Base-by-base conservation (phyloP, 1,140 invertebrate species). In the Zaprionus kolodkinae region DNA sequence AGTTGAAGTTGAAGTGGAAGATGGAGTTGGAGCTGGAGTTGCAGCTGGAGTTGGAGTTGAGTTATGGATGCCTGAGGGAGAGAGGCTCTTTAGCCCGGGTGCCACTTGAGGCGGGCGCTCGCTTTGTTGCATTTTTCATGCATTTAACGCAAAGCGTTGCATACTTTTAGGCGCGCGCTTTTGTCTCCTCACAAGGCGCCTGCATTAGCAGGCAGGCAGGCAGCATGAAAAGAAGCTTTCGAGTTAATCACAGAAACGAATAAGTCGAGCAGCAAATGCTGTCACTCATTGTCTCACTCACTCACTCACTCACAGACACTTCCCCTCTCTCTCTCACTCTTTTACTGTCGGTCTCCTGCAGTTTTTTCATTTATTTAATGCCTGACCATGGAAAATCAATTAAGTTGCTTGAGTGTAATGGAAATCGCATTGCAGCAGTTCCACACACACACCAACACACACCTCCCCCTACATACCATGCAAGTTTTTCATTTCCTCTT, bases 311-410 rank as follows among this genome's bases (percentile, higher is more conserved):
- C 33, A 25, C 9, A 13, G 33, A 35, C 9, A 13, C 35, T 25
- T 43, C 2, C 6, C n/a, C 13, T 10, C 13, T 11, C n/a, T 9
- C 11, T 35, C 33, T 30, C 40, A 40, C 17, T 12, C 12, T 17
- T 45, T 7, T 21, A 11, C 54, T n/a, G 61, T 25, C 54, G 12
- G 61, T 25, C 25, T 35, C 45, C 13, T 36, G 30, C 35, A 30
- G 61, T 21, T 56, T 25, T 25, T 27, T 64, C 64, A 63, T 86
- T 86, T 70, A 78, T 76, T 70, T 76, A 70, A 48, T 68, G 64
- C 75, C 36, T 72, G 82, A 79, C 83, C 82, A 79, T 76, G 79
- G 72, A 82, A 83, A 76, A 79, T 86, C 83, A 87, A 82, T 86
- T 86, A 87, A 79, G 65, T 50, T 33, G 54, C 40, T 52, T 40